Evolutionary conservation across 2,888 invertebrate species (phyloP).

Genomic region (Chymomyza amoena): DNA sequence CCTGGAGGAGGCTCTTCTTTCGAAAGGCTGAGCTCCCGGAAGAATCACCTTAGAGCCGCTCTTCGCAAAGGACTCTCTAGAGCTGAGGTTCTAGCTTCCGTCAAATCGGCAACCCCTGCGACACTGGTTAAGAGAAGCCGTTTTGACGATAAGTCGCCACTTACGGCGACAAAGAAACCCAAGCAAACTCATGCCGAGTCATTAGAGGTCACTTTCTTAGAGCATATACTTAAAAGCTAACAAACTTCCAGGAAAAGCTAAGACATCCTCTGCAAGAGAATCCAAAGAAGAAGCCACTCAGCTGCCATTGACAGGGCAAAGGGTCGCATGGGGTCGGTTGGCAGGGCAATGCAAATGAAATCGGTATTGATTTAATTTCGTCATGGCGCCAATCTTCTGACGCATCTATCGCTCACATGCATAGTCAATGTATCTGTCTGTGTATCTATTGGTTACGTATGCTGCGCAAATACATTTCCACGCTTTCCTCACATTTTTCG

Average conservation of each 20-base stretch:
- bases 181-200: too few relatives aligned
- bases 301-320: constrained; percentile 27
- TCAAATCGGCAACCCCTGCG: too few relatives aligned
- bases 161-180: too few relatives aligned
- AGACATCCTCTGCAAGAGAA: neutral
- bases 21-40: too few relatives aligned
- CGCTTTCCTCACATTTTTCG: neutral
- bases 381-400: constrained; percentile 13
- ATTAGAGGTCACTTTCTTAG: neutral
- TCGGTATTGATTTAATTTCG: constrained; percentile 59
- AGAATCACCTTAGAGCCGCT: too few relatives aligned
- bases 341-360: constrained; percentile 18
- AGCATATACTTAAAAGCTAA: neutral
- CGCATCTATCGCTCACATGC: neutral
- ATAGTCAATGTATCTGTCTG: constrained; percentile 20
- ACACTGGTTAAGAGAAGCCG: too few relatives aligned
- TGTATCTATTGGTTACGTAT: constrained; percentile 23
- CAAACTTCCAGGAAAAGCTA: too few relatives aligned
- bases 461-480: constrained; percentile 28
- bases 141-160: too few relatives aligned
- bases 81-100: too few relatives aligned
- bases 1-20: too few relatives aligned
- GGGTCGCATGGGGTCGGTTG: neutral
- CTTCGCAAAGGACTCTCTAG: too few relatives aligned
- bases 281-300: neutral